phyloP scores from a whole-genome alignment of 2,797 vertebrate species.

The Clangula hyemalis region DNA sequence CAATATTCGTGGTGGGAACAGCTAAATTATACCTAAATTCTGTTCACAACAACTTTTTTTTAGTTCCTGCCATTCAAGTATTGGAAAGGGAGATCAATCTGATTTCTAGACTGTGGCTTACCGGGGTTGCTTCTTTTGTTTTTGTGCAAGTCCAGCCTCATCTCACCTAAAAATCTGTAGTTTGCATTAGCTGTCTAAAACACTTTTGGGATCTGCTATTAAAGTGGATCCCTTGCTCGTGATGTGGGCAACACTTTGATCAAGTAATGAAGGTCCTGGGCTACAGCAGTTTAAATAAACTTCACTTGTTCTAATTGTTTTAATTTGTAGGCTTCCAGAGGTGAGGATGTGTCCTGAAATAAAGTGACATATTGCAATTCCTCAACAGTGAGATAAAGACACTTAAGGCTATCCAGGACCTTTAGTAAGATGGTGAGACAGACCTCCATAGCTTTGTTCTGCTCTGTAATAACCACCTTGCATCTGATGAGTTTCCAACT shows the following conservation, averaged over 20 bases:
- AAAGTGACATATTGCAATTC: slow-evolving; percentile 41
- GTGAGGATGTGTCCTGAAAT: slow-evolving; percentile 60
- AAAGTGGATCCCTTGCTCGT: neutral
- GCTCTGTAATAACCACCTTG: neutral
- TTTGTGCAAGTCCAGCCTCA: neutral
- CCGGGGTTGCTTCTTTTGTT: neutral
- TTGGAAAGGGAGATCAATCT: neutral
- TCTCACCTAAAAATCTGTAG: neutral
- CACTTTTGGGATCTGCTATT: neutral
- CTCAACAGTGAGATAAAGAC: slow-evolving; percentile 40
- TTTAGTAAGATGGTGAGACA: slow-evolving; percentile 54
- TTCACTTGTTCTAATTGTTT: slow-evolving; percentile 35
- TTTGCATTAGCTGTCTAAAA: neutral
- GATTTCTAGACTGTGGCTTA: neutral
- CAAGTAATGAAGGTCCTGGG: neutral
- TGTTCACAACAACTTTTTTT: neutral
- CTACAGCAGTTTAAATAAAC: slow-evolving; percentile 1
- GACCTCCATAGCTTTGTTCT: slow-evolving; percentile 38
- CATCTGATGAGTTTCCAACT: slow-evolving; percentile 7
- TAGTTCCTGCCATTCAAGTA: neutral
- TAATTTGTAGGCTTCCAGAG: slow-evolving; percentile 46
- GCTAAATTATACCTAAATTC: neutral
- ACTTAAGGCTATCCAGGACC: slow-evolving; percentile 30
- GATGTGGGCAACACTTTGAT: neutral
- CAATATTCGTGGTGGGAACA: neutral